Percentiles rank a stretch among this genome's conserved stretches.
phyloP scores from a whole-genome alignment of 2,888 invertebrate genomes.

The Parascotia fuliginaria region DNA sequence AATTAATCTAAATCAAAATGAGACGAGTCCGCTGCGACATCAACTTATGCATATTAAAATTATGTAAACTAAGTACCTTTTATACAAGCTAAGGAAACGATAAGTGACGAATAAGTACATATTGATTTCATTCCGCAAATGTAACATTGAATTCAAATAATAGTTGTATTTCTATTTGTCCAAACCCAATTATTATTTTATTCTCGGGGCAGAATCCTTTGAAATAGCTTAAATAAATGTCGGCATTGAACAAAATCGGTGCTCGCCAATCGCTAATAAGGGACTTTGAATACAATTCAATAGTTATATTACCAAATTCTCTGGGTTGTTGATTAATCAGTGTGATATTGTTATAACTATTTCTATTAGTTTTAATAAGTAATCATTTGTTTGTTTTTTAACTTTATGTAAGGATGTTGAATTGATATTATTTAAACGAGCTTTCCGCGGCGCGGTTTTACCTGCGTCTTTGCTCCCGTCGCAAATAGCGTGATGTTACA shows the following conservation, averaged over 20 bases:
- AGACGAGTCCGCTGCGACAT: background rate
- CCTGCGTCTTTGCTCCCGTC: too few relatives aligned
- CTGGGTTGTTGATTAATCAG: conserved; percentile 3
- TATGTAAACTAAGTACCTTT: too few relatives aligned
- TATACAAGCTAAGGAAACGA: conserved; percentile 14
- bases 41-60: conserved; percentile 6
- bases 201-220: conserved; percentile 5
- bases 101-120: conserved; percentile 14
- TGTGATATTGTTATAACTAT: conserved; percentile 5
- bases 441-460: too few relatives aligned
- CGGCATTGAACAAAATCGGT: background rate
- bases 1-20: conserved; percentile 19
- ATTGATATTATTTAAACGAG: too few relatives aligned
- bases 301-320: conserved; percentile 19
- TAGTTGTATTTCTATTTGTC: too few relatives aligned
- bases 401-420: too few relatives aligned
- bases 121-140: too few relatives aligned
- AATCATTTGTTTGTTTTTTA: too few relatives aligned
- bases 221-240: conserved; percentile 6
- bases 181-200: conserved; percentile 8
- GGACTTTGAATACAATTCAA: conserved; percentile 5
- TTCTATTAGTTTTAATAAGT: background rate
- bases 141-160: too few relatives aligned
- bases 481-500: too few relatives aligned
- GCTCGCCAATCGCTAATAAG: conserved; percentile 7